Base-by-base conservation (phyloP, 1,140 invertebrate species). In the Scaptomyza graminum region DNA sequence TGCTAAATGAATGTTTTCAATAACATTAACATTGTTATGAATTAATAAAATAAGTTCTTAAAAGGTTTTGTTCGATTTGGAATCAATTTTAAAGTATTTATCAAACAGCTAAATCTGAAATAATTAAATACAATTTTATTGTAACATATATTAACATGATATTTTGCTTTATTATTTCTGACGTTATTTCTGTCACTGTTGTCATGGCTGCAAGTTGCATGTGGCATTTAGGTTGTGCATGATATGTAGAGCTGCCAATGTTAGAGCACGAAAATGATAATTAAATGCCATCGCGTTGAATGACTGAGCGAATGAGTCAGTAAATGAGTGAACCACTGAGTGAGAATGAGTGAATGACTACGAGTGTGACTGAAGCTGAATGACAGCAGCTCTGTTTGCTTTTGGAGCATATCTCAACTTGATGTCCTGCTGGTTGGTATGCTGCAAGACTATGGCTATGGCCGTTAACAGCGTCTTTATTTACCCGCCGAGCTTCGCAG, bases 401-500 rank as follows among this genome's bases (percentile, higher is more conserved):
- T 28, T 77, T 87, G 81, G 67, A 81, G 74, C 82, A 87, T 81
- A 41, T 28, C 18, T 22, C 18, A 28, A 5, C 5, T 82, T 81
- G 82, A 82, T 75, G 78, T 70, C 52, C 39, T 67, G 64, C 80
- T 81, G 62, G 62, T 59, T 60, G 68, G 79, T 4, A 41, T 55
- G 73, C 34, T 31, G 61, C 71, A 71, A 56, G 77, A 78, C 79
- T 83, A n/a, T 83, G 63, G 79, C 83, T 83, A 79, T 83, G 79
- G 74, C 75, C 79, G 79, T 83, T 83, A n/a, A n/a, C 37, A 83
- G 75, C 75, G 78, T 77, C 79, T 83, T 81, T 82, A 83, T 83
- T 83, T 83, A 44, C 75, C 75, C 37, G 37, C 52, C 13, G 28
- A 44, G 31, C 39, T 18, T 28, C 16, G n/a, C 18, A 16, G 43